Evolutionary conservation across 2,113 vertebrate genomes (phyloP).

Genomic region (Montifringilla adamsi): DNA sequence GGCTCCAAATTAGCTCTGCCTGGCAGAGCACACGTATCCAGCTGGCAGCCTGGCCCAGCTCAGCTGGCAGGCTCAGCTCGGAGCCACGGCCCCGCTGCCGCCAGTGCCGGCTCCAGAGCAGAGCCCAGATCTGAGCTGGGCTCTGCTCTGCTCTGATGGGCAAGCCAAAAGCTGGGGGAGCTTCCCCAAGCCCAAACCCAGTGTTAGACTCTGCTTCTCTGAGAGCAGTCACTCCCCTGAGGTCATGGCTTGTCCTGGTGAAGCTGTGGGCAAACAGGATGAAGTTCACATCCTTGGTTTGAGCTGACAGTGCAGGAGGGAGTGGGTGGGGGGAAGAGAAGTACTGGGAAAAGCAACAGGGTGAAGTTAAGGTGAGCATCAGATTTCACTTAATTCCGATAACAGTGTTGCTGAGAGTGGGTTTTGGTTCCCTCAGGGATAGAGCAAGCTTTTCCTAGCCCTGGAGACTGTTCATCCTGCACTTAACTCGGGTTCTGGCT

Average conservation of each 20-base stretch:
- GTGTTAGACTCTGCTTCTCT: neutral
- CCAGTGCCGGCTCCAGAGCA: fast-evolving
- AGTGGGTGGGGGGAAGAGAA: neutral
- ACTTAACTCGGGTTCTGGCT: constrained; percentile 52
- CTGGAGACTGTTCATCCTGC: constrained; percentile 36
- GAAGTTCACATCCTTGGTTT: neutral
- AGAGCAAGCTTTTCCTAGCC: neutral
- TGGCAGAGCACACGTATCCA: neutral
- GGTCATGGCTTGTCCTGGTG: neutral
- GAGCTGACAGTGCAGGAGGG: neutral
- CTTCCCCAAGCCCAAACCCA: neutral
- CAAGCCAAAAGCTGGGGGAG: neutral
- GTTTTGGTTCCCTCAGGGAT: neutral
- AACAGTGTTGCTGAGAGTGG: neutral
- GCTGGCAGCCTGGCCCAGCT: neutral
- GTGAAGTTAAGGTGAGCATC: constrained; percentile 14
- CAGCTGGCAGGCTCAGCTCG: neutral
- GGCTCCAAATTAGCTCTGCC: neutral
- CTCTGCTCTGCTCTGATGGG: neutral
- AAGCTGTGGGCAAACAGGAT: neutral
- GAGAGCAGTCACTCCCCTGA: neutral
- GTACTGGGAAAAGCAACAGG: constrained; percentile 3
- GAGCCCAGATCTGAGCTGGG: neutral
- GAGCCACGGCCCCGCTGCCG: fast-evolving
- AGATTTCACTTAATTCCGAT: neutral